Evolutionary conservation across 2,888 invertebrate species (phyloP), one percentile per base, ranked within the genome.

Genomic region (Ornithoptera alexandrae): DNA sequence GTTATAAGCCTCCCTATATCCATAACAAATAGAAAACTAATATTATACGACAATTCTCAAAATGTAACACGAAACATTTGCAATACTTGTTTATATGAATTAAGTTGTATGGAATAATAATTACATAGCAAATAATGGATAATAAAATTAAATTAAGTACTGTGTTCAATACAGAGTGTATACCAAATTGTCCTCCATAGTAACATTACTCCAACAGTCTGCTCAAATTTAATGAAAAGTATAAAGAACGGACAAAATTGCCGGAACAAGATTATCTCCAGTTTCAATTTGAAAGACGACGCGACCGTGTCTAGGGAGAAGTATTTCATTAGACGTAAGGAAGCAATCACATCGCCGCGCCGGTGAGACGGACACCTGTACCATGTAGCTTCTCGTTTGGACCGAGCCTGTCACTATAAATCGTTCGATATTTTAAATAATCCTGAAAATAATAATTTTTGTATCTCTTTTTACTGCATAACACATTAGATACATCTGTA

Each of bases 1-100:
- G 90, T 89, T 87, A 88, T 89, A 90, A 88, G 88, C 89, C 86
- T 88, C 87, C 87, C 84, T 87, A 86, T 88, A 86, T 83, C 86
- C 84, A 76, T 81, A 84, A 84, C 84, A 84, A 82, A 81, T 78
- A 79, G 77, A 81, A 85, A 90, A 90, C 90, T 88, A 89, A 89
- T 89, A 88, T 85, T 82, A 80, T 84, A 82, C 82, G 81, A 82
- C 83, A 42, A 63, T 67, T 68, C 50, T 79, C 80, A 81, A 78
- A 77, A 81, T 79, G 79, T 72, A 70, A 73, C 70, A 75, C 74
- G 73, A 70, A 71, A 72, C 72, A 68, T 64, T 63, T 70, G 69
- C 64, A 74, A 73, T 70, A 56, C 30, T 22, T 73, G 71, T 24
- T 18, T 46, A 70, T 73, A 73, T 73, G 75, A 42, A 64, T 60